Evolutionary conservation across 1,140 invertebrate species (phyloP).

Genomic region (Proctacanthus coquilletti): DNA sequence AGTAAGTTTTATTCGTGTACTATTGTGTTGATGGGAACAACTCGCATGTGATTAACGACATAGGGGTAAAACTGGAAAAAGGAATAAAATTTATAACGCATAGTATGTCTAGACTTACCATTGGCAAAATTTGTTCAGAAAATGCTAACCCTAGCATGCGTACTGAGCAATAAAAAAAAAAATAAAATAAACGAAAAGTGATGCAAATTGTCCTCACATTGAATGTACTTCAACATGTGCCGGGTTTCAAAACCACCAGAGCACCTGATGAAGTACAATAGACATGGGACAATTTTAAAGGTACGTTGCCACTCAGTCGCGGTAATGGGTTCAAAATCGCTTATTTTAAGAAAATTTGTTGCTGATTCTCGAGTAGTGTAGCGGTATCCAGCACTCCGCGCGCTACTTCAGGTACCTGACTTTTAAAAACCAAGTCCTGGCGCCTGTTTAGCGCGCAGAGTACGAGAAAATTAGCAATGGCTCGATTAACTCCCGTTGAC

Average conservation of each 20-base stretch:
- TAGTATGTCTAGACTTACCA: no score
- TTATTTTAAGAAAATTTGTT: conserved; percentile 1
- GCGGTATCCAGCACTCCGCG: conserved; percentile 52
- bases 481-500: no score
- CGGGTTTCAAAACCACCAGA: conserved; percentile 76
- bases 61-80: no score
- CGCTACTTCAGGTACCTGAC: conserved; percentile 98
- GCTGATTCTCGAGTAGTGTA: conserved; percentile 11
- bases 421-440: conserved; percentile 47
- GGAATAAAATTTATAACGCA: no score
- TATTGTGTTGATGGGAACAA: no score
- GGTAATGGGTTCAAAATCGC: neutral
- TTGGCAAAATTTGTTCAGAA: no score
- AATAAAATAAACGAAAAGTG: no score
- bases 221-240: conserved; percentile 93
- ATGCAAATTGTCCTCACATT: conserved; percentile 41
- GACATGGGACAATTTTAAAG: conserved; percentile 51
- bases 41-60: no score
- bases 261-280: conserved; percentile 98
- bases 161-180: no score
- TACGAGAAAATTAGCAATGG: conserved; percentile 18
- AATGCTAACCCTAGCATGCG: no score
- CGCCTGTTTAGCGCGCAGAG: conserved; percentile 57
- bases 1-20: no score
- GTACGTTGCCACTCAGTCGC: conserved; percentile 6